Evolutionary conservation across 2,888 invertebrate species (phyloP).

Genomic region (Imbricaverruca yamaguchii): DNA sequence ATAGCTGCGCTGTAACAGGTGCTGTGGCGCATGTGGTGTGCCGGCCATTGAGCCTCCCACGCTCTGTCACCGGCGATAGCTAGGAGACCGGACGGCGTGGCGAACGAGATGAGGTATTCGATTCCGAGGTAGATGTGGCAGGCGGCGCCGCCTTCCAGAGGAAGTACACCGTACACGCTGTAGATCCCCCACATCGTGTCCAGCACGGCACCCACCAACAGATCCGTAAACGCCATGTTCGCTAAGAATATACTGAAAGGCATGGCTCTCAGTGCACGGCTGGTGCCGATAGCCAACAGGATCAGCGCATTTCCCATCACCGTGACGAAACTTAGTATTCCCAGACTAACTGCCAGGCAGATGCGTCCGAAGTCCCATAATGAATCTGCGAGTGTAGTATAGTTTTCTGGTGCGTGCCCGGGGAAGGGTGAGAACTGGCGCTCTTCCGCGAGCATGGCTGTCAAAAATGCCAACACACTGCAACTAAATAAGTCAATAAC

Average conservation of each 20-base stretch:
- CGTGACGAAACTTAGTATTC: neutral
- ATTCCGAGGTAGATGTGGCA: neutral
- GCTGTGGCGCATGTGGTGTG: neutral
- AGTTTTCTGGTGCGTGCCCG: neutral
- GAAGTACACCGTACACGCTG: neutral
- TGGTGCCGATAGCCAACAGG: neutral
- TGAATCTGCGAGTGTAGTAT: neutral
- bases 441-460: neutral
- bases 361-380: neutral
- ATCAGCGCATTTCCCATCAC: neutral
- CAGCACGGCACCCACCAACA: neutral
- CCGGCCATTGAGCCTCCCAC: neutral
- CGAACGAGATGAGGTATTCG: conserved; percentile 7
- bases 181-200: neutral
- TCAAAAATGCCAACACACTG: no score
- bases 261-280: neutral
- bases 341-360: neutral
- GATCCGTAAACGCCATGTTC: neutral
- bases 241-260: neutral
- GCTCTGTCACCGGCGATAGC: neutral
- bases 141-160: neutral
- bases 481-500: no score
- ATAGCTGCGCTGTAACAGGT: neutral
- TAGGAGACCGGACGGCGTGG: neutral
- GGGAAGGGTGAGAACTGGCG: neutral